Conservation (phyloP, 2,113 vertebrate genomes). For the Steatornis caripensis region DNA sequence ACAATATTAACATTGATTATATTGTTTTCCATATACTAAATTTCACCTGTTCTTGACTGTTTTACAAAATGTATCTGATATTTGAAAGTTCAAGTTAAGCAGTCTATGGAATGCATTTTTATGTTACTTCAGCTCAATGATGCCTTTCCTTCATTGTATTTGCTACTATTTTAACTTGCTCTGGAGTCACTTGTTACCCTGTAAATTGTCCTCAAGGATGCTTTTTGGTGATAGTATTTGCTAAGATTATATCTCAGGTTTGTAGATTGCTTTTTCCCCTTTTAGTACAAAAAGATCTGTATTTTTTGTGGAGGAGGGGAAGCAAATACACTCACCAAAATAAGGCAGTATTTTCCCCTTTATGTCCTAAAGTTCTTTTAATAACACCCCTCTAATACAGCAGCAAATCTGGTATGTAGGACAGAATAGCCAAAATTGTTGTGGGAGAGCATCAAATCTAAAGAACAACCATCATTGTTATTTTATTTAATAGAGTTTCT, state of each 20-base stretch:
- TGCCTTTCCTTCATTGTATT: not conserved
- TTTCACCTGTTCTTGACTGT: not conserved
- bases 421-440: not conserved
- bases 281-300: not conserved
- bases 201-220: not conserved
- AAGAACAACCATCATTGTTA: not conserved
- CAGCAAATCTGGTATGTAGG: not conserved
- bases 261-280: not conserved
- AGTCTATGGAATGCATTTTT: not conserved
- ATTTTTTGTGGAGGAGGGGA: not conserved
- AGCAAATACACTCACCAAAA: not conserved
- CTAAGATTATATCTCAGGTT: not conserved
- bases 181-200: not conserved
- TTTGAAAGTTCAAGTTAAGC: not conserved
- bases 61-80: not conserved
- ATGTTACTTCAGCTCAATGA: not conserved
- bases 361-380: not conserved
- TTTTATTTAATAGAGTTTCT: not conserved
- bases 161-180: not conserved
- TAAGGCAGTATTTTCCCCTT: not conserved
- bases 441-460: not conserved
- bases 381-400: not conserved
- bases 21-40: not conserved
- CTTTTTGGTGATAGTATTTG: not conserved
- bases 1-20: not conserved